These are phyloP conservation scores for Pseudorectes ferrugineus DNA, from an alignment of 2,113 vertebrate genomes.

Conservation along the genomic window DNA sequence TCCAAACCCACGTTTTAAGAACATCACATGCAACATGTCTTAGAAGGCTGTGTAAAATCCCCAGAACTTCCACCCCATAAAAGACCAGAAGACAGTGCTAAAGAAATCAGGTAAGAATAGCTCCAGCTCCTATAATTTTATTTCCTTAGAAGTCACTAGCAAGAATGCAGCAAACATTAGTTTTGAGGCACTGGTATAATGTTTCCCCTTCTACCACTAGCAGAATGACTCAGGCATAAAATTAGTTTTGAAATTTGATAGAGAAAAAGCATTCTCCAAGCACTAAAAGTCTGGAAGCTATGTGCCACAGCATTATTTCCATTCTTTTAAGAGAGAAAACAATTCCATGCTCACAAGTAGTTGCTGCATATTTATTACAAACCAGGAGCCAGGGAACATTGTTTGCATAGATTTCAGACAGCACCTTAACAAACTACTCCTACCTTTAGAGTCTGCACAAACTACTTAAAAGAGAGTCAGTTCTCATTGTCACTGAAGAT, in stretches of 20 bases:
- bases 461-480: not conserved
- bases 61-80: not conserved
- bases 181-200: not conserved
- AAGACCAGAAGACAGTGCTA: not conserved
- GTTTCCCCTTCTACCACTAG: not conserved
- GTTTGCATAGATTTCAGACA: constrained; percentile 12
- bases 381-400: not conserved
- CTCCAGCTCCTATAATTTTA: not conserved
- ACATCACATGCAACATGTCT: not conserved
- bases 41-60: not conserved
- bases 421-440: not conserved
- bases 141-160: not conserved
- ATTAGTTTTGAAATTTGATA: not conserved
- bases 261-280: not conserved
- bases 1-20: not conserved
- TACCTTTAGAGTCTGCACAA: not conserved
- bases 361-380: not conserved
- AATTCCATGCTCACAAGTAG: not conserved
- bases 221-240: not conserved
- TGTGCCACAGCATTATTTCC: not conserved
- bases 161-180: not conserved
- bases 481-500: not conserved
- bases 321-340: not conserved
- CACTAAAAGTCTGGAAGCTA: not conserved
- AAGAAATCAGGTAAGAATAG: not conserved